Conservation (phyloP, 2,797 vertebrate genomes). For the Chelon auratus region DNA sequence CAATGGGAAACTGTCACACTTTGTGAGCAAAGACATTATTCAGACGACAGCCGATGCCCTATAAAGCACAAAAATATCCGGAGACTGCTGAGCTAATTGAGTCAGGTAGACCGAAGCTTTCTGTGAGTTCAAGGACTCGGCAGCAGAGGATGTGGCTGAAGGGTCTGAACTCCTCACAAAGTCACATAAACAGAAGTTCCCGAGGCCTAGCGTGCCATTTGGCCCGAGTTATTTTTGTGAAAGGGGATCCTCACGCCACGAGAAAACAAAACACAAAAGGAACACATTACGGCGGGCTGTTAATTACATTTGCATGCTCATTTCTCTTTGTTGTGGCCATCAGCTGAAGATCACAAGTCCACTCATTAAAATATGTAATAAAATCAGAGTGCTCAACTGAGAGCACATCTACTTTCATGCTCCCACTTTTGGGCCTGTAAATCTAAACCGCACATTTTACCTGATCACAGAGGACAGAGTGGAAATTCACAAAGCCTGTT, state of each 20-base stretch:
- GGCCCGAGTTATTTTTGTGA: constrained; percentile 66
- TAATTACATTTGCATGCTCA: constrained; percentile 72
- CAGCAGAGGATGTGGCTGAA: constrained; percentile 71
- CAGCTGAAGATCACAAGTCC: constrained; percentile 65
- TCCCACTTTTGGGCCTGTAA: constrained; percentile 60
- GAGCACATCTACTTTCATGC: constrained; percentile 56
- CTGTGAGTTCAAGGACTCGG: constrained; percentile 70
- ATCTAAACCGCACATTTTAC: constrained; percentile 75
- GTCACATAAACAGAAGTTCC: constrained; percentile 32
- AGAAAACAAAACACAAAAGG: constrained; percentile 69
- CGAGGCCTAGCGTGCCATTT: constrained; percentile 67
- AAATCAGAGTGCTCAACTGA: constrained; percentile 66
- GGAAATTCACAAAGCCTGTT: constrained; percentile 64
- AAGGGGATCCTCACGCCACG: constrained; percentile 53
- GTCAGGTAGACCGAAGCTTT: constrained; percentile 62
- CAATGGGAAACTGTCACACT: constrained; percentile 58
- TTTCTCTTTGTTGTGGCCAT: constrained; percentile 80
- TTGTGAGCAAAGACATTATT: constrained; percentile 69
- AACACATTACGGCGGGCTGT: constrained; percentile 68
- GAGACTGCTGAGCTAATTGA: constrained; percentile 44
- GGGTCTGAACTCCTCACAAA: constrained; percentile 56
- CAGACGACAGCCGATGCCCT: constrained; percentile 40
- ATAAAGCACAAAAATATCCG: constrained; percentile 24
- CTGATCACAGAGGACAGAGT: constrained; percentile 67
- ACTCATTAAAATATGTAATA: constrained; percentile 74